Conservation (phyloP, 64 coral and sea anemone genomes). For the Pocillopora verrucosa region DNA sequence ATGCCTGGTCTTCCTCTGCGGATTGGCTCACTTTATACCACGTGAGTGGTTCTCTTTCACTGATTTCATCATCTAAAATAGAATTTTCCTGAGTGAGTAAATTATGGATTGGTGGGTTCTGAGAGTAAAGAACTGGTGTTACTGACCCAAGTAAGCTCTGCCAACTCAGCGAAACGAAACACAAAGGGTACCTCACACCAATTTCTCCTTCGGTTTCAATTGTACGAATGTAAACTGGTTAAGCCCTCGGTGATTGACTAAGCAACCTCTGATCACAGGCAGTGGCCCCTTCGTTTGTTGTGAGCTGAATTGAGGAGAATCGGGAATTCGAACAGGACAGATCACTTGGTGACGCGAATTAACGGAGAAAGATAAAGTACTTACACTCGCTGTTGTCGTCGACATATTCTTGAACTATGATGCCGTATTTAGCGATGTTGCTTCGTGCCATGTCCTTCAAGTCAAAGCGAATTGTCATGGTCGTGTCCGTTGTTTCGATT, state of each 20-base stretch:
- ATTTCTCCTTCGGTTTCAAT: not conserved
- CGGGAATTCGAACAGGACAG: not conserved
- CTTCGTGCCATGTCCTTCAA: slow-evolving; percentile 61
- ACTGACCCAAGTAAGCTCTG: not conserved
- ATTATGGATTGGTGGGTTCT: not conserved
- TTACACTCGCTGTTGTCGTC: slow-evolving; percentile 52
- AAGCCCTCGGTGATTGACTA: too few relatives aligned
- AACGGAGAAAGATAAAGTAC: slow-evolving; percentile 1
- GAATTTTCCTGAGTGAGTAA: not conserved
- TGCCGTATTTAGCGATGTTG: slow-evolving; percentile 74
- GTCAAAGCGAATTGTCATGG: slow-evolving; percentile 67
- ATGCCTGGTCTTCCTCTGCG: slow-evolving; percentile 13
- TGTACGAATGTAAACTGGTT: too few relatives aligned
- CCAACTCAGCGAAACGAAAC: not conserved
- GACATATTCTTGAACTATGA: slow-evolving; percentile 78
- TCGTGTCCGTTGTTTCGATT: slow-evolving; percentile 51
- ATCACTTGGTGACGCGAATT: not conserved
- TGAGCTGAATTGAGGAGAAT: not conserved
- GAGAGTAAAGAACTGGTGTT: too few relatives aligned
- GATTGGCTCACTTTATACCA: slow-evolving; percentile 54
- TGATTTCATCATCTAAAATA: slow-evolving; percentile 51
- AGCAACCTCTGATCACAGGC: too few relatives aligned
- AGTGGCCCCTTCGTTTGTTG: too few relatives aligned
- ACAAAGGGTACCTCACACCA: not conserved
- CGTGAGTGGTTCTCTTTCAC: slow-evolving; percentile 52